Evolutionary conservation across 2,888 invertebrate species (phyloP), one percentile per base, ranked within the genome.

Genomic region (Aporophyla lueneburgensis): DNA sequence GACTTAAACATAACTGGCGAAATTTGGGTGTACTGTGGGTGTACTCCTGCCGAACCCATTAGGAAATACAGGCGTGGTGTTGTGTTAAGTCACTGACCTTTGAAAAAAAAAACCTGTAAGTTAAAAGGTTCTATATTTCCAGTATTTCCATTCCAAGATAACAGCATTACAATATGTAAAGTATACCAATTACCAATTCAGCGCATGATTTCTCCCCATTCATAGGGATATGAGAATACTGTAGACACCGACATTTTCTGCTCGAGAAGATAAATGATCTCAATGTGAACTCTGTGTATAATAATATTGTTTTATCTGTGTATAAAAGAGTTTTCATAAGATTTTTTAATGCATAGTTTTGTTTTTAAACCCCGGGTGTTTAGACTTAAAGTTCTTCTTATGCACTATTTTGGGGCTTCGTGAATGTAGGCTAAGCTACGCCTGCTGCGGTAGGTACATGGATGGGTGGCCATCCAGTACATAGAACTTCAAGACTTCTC

Each of bases 121-220:
- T 51, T 21, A 21, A 51, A 53, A 67, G 19, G 49, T 12, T 43
- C 24, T 43, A 53, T 56, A 27, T 61, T 74, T 33, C 16, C 10
- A 59, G 46, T 68, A 69, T 71, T 67, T 71, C 51, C 43, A 84
- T 63, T 76, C 59, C 21, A 59, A 76, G 66, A 49, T 67, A 76
- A 53, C 58, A 62, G 24, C 33, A 67, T 75, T 65, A 71, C 51
- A 74, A 71, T 85, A 81, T 83, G 73, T 54, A 74, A 77, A 82
- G 59, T 49, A 19, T 14, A 43, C 10, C 43, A 85, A 71, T 85
- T 78, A 78, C 81, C 40, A 62, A 83, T 85, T 81, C 85, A 62
- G 16, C 27, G 62, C 78, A 71, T 59, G 74, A 68, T 49, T 72
- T 6, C 14, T 54, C 43, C 59, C 3, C 40, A 54, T 59, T 75